Evolutionary conservation across 2,888 invertebrate species (phyloP), one percentile per base, ranked within the genome.

Genomic region (Cataglyphis altisquamis): DNA sequence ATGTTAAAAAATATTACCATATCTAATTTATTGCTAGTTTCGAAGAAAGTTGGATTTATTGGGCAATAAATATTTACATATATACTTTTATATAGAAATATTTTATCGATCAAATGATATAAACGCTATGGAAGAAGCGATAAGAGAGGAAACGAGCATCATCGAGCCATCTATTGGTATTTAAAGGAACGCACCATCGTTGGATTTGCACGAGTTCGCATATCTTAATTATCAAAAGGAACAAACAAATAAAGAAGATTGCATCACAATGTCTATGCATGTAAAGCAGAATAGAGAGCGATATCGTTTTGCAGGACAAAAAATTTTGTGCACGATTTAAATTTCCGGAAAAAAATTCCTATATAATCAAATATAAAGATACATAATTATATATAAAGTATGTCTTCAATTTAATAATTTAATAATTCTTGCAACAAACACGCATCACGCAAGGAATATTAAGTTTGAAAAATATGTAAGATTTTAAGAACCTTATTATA

Each of bases 101-200:
- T 48, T 18, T 18, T 48, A 6, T 18, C 5, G 18, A 48, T 48
- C 48, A 48, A 48, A 18, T 1, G 15, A 41, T 41, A 41, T 41
- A 41, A 10, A 10, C 3, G 41, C 41, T 12, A 45, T 45, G 1
- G 1, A 48, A 48, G 18, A 18, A 48, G 8, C 15, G 15, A 9
- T 21, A 6, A 5, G 10, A 3, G 9, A 41, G 10, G 9, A 6
- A 48, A 67, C 39, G 18, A 25, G 0, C 6, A 52, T 52, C n/a
- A 48, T 68, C n/a, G 32, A 52, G 68, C 48, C 68, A 68, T 68
- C 68, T 68, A 29, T 68, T 12, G 48, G 68, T 15, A 12, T 21
- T 55, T 21, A 9, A 55, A 21, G 4, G 21, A 55, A 32, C n/a
- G 4, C 10, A 18, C 32, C n/a, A 15, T n/a, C 48, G n/a, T 68